Conservation (phyloP, 2,797 vertebrate genomes). For the Triplophysa yarkandensis region DNA sequence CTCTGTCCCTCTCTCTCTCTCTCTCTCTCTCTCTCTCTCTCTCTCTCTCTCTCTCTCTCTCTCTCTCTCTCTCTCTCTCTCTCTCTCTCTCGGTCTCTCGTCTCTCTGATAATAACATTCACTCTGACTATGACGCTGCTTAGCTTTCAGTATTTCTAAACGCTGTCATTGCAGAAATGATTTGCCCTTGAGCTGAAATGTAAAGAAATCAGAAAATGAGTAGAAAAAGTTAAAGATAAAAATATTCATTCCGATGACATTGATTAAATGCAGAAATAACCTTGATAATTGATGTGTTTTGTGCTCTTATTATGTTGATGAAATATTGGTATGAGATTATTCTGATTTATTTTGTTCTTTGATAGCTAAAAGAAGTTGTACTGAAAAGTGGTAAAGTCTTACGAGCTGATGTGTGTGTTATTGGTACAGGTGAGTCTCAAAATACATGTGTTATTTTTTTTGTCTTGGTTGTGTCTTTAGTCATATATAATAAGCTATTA, state of each 20-base stretch:
- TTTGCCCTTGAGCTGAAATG: background rate
- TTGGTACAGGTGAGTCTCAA: constrained; percentile 86
- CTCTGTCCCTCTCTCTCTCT: background rate
- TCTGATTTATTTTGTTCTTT: constrained; percentile 34
- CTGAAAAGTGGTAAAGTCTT: constrained; percentile 96
- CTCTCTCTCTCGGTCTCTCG: background rate
- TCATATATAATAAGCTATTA: background rate
- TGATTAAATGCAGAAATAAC: no score
- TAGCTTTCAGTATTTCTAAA: background rate
- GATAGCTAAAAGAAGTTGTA: constrained; percentile 94
- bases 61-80: background rate
- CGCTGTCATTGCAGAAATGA: background rate
- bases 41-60: background rate
- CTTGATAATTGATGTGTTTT: background rate
- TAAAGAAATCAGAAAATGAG: background rate
- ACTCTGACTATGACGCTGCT: constrained; percentile 1
- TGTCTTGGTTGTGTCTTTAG: background rate
- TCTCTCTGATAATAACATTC: background rate
- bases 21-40: background rate
- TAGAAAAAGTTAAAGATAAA: background rate
- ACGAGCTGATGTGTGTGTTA: constrained; percentile 91
- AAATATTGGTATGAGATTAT: background rate
- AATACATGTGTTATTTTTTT: background rate
- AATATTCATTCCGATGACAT: no score
- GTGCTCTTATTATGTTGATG: no score